A percentile compares a stretch with the other conserved stretches of the same genome.
Evolutionary conservation across 2,113 vertebrate genomes (phyloP).

Genomic region (Lynx canadensis): DNA sequence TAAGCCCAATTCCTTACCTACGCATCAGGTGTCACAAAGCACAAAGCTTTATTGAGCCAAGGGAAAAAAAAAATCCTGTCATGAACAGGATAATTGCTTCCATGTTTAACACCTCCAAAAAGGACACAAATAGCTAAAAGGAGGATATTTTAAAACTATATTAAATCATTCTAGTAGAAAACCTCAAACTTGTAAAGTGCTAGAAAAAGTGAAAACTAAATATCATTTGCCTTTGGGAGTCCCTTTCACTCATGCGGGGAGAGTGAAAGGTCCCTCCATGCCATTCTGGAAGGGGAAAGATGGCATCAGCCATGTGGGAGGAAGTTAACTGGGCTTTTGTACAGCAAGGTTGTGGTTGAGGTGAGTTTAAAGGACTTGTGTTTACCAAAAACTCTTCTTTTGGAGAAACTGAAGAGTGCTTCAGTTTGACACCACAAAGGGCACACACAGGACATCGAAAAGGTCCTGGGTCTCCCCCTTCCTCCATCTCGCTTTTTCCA

Average conservation of each 20-base stretch:
- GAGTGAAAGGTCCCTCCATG: neutral
- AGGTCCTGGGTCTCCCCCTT: neutral
- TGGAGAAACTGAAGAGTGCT: neutral
- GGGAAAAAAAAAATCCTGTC: slow-evolving; percentile 55
- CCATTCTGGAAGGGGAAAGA: neutral
- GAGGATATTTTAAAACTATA: slow-evolving; percentile 70
- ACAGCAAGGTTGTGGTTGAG: neutral
- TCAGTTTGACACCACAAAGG: neutral
- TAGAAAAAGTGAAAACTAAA: slow-evolving; percentile 61
- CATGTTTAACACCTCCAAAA: slow-evolving; percentile 74
- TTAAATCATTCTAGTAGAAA: slow-evolving; percentile 75
- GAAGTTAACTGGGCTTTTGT: neutral
- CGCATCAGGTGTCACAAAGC: slow-evolving; percentile 73
- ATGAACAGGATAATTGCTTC: slow-evolving; percentile 70
- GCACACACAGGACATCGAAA: neutral
- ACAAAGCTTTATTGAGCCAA: slow-evolving; percentile 70
- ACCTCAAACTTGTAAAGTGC: slow-evolving; percentile 60
- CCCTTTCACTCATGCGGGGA: neutral
- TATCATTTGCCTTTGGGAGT: slow-evolving; percentile 30
- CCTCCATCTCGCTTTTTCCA: neutral
- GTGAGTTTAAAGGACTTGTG: neutral
- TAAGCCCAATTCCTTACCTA: slow-evolving; percentile 67
- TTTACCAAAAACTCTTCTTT: neutral
- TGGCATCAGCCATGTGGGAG: neutral
- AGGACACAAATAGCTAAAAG: slow-evolving; percentile 63